Evolutionary conservation across 2,888 invertebrate genomes (phyloP), one percentile per base, ranked within the genome.

Genomic region (Campopleginae sp.): DNA sequence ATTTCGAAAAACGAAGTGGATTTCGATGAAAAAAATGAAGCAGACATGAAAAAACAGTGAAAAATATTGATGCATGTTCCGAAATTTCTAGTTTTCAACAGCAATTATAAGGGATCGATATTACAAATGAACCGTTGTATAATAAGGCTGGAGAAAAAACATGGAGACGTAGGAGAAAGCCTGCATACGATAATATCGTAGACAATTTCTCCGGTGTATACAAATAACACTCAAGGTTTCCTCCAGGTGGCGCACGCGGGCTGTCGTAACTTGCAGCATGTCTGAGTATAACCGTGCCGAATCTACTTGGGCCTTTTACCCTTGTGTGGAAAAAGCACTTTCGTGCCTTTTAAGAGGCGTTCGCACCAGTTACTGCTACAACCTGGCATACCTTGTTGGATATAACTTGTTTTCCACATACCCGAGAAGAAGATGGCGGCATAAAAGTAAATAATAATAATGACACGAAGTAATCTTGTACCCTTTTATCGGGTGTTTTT

Each of bases 401-500:
- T 48, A 31, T 63, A 54, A 70, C 42, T 71, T 63, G 48, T 54
- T 76, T 63, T 71, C 14, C 70, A 63, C 70, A 71, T 46, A 44
- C 14, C 76, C 1, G 44, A 76, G 63, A 46, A 42, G 46, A 48
- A 63, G 31, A 79, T n/a, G 14, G 74, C 75, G 63, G 31, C n/a
- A 63, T 75, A 70, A 61, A 61, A 63, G 63, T 83, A 79, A 83
- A 83, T 79, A 79, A 48, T 68, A 44, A 78, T 83, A 83, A 83
- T 66, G 74, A 61, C 38, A 63, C 68, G 48, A 48, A 58, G 72
- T 74, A 83, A 83, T 79, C n/a, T 31, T 79, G 51, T 46, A 72
- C 7, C 31, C 61, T 58, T 33, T 14, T 66, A 61, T 33, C 38
- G 38, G 38, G 7, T 33, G n/a, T 42, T 63, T 61, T 31, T 51